Evolutionary conservation across 2,888 invertebrate genomes (phyloP).

Genomic region (Dynastes tityus): DNA sequence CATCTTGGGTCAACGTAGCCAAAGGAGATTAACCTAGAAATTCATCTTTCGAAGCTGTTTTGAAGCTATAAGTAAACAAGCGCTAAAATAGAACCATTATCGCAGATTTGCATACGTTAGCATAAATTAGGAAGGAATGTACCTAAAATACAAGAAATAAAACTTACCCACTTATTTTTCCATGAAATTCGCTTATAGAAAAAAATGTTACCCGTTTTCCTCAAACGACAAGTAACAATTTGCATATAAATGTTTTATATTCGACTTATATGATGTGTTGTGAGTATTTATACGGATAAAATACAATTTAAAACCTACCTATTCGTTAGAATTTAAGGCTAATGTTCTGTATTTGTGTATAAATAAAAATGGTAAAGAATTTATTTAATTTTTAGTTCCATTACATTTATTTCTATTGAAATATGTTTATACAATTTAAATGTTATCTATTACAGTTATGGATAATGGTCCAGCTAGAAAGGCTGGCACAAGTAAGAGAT

Average conservation of each 20-base stretch:
- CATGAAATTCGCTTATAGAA: neutral
- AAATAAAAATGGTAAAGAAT: too few species aligned
- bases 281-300: neutral
- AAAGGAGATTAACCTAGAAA: constrained; percentile 30
- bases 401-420: too few species aligned
- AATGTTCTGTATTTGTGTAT: too few species aligned
- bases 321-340: too few species aligned
- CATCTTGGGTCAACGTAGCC: neutral
- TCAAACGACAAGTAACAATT: neutral
- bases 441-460: constrained; percentile 70
- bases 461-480: constrained; percentile 84
- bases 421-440: too few species aligned
- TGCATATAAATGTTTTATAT: constrained; percentile 23
- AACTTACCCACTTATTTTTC: constrained; percentile 25
- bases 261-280: neutral
- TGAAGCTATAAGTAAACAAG: constrained; percentile 7
- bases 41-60: constrained; percentile 22
- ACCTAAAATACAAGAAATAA: constrained; percentile 13
- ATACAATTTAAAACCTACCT: too few species aligned
- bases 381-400: too few species aligned
- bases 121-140: constrained; percentile 34
- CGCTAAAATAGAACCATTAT: neutral
- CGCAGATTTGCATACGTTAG: constrained; percentile 2
- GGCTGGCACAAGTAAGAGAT: constrained; percentile 73
- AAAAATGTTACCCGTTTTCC: neutral